These are phyloP conservation scores for Odontocerum albicorne DNA, from an alignment of 2,888 invertebrate species.

Conservation along the genomic window DNA sequence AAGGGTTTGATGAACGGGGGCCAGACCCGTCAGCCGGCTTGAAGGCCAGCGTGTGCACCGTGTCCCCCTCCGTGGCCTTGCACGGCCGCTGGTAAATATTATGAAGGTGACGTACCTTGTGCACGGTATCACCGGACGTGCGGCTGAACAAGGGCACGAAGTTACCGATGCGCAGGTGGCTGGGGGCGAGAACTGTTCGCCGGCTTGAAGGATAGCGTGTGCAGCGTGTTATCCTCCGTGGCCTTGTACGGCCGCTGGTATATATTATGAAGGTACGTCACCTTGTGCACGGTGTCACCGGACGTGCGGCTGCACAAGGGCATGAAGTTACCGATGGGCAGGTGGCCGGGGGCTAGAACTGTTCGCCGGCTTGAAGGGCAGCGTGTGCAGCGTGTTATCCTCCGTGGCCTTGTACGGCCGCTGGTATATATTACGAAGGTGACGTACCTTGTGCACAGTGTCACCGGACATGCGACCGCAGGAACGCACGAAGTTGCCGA, in stretches of 20 bases:
- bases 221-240: slow-evolving; percentile 52
- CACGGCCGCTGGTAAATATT: slow-evolving; percentile 38
- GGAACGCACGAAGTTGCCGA: slow-evolving; percentile 49
- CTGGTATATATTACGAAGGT: slow-evolving; percentile 8
- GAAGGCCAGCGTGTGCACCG: slow-evolving; percentile 41
- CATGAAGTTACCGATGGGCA: slow-evolving; percentile 49
- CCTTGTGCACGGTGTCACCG: slow-evolving; percentile 58
- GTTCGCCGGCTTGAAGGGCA: slow-evolving; percentile 56
- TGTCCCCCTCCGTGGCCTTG: slow-evolving; percentile 52
- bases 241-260: slow-evolving; percentile 43
- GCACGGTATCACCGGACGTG: slow-evolving; percentile 58
- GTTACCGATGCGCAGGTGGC: slow-evolving; percentile 51
- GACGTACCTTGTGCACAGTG: slow-evolving; percentile 57
- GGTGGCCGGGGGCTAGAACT: slow-evolving; percentile 43
- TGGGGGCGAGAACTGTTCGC: slow-evolving; percentile 31
- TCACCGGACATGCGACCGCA: slow-evolving; percentile 57
- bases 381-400: slow-evolving; percentile 54
- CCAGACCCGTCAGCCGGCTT: slow-evolving; percentile 40
- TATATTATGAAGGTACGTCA: no score
- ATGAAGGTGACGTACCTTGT: no score
- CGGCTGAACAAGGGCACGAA: slow-evolving; percentile 52
- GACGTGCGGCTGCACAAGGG: slow-evolving; percentile 55
- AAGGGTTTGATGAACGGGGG: no score
- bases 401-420: slow-evolving; percentile 50
- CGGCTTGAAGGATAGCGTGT: slow-evolving; percentile 61